A percentile compares a stretch with the other conserved stretches of the same genome.
Evolutionary conservation across 1,140 invertebrate genomes (phyloP).

Genomic region (Philotrypesis tridentata): DNA sequence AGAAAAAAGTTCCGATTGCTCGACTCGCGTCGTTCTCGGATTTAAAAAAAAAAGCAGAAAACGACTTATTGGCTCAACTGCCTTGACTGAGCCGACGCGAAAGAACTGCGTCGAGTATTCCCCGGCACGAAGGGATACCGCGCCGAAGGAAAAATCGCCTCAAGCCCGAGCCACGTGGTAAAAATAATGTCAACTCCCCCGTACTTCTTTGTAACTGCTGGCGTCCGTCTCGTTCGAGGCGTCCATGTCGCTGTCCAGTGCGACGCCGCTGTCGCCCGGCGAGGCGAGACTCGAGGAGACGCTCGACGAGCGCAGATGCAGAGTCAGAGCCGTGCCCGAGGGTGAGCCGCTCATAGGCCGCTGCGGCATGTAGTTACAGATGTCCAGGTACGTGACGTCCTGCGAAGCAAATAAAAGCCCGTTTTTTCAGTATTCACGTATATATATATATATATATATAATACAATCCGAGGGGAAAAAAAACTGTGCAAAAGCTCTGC

Average conservation of each 20-base stretch:
- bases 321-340: constrained; percentile 66
- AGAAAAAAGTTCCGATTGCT: neutral
- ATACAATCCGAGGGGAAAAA: no score
- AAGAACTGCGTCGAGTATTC: neutral
- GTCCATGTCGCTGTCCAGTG: constrained; percentile 72
- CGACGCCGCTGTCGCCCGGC: constrained; percentile 71
- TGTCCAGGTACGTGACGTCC: constrained; percentile 72
- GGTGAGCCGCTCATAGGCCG: constrained; percentile 72
- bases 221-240: constrained; percentile 69
- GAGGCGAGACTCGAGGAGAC: constrained; percentile 71
- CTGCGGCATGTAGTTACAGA: constrained; percentile 72
- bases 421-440: no score
- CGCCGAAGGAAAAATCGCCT: neutral
- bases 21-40: neutral
- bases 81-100: neutral
- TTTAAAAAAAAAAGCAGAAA: constrained; percentile 19
- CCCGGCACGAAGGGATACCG: no score
- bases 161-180: neutral
- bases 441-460: no score
- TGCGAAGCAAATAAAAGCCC: constrained; percentile 51
- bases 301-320: constrained; percentile 68
- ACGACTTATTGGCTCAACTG: neutral
- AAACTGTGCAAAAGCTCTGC: no score
- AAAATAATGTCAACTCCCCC: neutral
- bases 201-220: constrained; percentile 70